A percentile compares a stretch with the other conserved stretches of the same genome.
phyloP scores from a whole-genome alignment of 2,797 vertebrate species.

The Melanogrammus aeglefinus region DNA sequence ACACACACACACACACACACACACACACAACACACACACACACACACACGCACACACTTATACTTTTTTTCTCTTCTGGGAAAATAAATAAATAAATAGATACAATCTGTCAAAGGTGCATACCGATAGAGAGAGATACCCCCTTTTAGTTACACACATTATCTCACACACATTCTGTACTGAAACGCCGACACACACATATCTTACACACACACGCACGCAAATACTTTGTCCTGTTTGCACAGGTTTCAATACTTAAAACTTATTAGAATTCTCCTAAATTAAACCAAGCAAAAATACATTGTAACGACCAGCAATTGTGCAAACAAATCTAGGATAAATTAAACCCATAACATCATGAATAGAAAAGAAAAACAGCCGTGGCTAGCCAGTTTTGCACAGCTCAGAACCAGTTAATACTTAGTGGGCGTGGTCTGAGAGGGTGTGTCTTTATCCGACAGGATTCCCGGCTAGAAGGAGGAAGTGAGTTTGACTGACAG shows the following conservation, averaged over 20 bases:
- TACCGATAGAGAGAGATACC: constrained; percentile 67
- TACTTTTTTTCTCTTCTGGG: constrained; percentile 68
- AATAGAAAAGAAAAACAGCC: constrained; percentile 67
- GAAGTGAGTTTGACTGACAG: constrained; percentile 56
- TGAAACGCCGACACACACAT: not conserved
- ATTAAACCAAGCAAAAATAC: constrained; percentile 69
- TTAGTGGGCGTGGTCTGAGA: constrained; percentile 66
- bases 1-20: constrained; percentile 2
- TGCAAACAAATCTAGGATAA: constrained; percentile 72
- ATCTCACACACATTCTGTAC: constrained; percentile 41
- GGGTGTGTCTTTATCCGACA: constrained; percentile 57
- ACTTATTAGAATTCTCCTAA: constrained; percentile 73
- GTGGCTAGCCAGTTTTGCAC: constrained; percentile 72
- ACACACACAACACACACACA: constrained; percentile 8
- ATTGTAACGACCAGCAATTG: constrained; percentile 70
- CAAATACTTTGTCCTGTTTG: constrained; percentile 31
- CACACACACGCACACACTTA: constrained; percentile 30
- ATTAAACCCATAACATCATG: constrained; percentile 68
- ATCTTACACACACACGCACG: constrained; percentile 45
- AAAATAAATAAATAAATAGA: constrained; percentile 85
- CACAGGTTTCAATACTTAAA: constrained; percentile 66
- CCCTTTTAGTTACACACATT: constrained; percentile 60
- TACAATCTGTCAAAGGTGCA: constrained; percentile 80
- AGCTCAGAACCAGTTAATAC: constrained; percentile 69
- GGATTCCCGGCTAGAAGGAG: constrained; percentile 57